Conservation (phyloP, 1,140 invertebrate genomes). For the Drosophila bifasciata region DNA sequence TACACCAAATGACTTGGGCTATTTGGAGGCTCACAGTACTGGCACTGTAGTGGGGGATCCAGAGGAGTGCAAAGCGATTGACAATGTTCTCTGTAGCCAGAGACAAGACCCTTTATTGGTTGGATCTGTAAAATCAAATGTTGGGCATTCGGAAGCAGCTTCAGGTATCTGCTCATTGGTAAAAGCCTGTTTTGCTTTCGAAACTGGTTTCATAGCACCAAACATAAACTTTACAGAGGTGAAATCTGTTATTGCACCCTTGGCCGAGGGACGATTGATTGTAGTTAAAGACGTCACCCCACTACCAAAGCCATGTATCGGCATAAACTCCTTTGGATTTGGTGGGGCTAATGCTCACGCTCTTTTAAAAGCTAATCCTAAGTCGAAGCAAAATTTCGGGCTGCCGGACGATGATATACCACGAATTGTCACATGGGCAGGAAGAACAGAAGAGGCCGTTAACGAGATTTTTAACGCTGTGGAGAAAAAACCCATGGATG, state of each 20-base stretch:
- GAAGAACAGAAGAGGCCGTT: conserved; percentile 88
- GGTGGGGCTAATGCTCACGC: conserved; percentile 91
- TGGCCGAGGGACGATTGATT: conserved; percentile 89
- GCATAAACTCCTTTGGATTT: conserved; percentile 94
- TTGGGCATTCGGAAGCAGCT: conserved; percentile 96
- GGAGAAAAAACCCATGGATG: conserved; percentile 86
- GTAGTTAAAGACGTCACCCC: conserved; percentile 88
- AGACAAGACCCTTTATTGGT: conserved; percentile 89
- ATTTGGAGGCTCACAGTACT: conserved; percentile 97
- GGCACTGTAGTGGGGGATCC: conserved; percentile 92
- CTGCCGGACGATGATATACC: conserved; percentile 85
- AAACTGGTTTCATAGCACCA: conserved; percentile 89
- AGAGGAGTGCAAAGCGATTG: conserved; percentile 94
- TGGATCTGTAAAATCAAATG: conserved; percentile 96
- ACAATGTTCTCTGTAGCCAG: conserved; percentile 90
- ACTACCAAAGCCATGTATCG: conserved; percentile 87
- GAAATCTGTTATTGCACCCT: conserved; percentile 89
- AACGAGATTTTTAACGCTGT: conserved; percentile 88
- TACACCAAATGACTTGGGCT: conserved; percentile 89
- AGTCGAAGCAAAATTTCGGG: conserved; percentile 85
- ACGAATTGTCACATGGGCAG: conserved; percentile 86
- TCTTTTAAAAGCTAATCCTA: conserved; percentile 87
- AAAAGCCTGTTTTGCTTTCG: conserved; percentile 92
- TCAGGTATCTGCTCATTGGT: conserved; percentile 93
- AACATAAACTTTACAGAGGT: conserved; percentile 91